Conservation (phyloP, 2,113 vertebrate species). For the Salvelinus alpinus region DNA sequence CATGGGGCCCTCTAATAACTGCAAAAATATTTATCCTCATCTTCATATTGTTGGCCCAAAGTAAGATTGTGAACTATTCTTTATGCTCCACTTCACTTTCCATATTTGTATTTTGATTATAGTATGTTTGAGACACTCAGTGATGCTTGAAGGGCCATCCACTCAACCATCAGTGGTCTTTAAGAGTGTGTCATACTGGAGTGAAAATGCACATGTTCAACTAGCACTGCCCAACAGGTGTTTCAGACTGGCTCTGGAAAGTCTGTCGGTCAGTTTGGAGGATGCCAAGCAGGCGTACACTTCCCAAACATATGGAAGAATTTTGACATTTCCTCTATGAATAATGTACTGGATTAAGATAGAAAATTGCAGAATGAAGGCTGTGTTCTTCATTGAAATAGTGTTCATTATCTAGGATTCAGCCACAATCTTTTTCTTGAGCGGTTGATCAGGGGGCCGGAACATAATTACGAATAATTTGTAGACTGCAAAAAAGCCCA, state of each 20-base stretch:
- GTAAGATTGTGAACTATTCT: background rate
- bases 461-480: too few relatives aligned
- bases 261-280: conserved; percentile 40
- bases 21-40: background rate
- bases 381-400: too few relatives aligned
- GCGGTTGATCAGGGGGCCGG: too few relatives aligned
- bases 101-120: conserved; percentile 33
- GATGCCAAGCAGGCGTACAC: conserved; percentile 44
- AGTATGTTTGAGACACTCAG: conserved; percentile 37
- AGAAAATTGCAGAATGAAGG: background rate
- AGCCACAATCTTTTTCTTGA: too few relatives aligned
- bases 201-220: background rate
- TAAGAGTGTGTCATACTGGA: background rate
- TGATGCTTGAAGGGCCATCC: conserved; percentile 51
- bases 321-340: conserved; percentile 51
- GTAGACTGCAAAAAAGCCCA: too few relatives aligned
- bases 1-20: background rate
- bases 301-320: conserved; percentile 38
- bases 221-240: conserved; percentile 29
- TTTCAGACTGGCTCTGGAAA: conserved; percentile 32
- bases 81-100: background rate
- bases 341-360: conserved; percentile 23
- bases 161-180: conserved; percentile 56
- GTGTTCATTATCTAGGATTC: background rate
- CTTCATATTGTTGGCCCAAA: background rate